Base-by-base conservation (phyloP, 2,888 invertebrate genomes). In the Cryptocephalus primarius region DNA sequence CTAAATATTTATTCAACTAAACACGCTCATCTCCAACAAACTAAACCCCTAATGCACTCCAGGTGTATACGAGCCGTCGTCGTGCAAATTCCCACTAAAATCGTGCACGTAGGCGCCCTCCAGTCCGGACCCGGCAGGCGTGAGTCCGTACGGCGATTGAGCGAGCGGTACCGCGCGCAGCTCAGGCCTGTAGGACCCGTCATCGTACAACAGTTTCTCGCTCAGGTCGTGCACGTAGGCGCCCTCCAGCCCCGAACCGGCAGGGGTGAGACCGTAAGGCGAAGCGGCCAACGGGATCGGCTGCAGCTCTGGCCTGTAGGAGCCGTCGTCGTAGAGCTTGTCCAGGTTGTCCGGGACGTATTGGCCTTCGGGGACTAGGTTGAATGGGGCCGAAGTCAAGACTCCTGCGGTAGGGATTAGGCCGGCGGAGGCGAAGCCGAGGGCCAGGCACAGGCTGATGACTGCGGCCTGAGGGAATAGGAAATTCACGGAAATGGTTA, bases 41-140 rank as follows among this genome's bases (percentile, higher is more conserved):
- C 40, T 45, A 45, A 47, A 34, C 52, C 52, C 56, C 40, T 55
- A 50, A 38, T 49, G 22, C n/a, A 47, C 50, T 49, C 46, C 57
- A 44, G 60, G 63, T 55, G 55, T 63, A 61, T 64, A 64, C 22
- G 62, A 62, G 32, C 62, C 64, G 46, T 64, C 64, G 47, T 64
- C 62, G 53, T 57, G 60, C 47, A 63, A 52, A 44, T 60, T 53
- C 43, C 63, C 64, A 45, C 47, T 59, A 43, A 56, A 49, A 46
- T 64, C 64, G 8, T 57, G 64, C n/a, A 60, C 55, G 50, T 62
- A 62, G 39, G 56, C 52, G 38, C 62, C 62, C 52, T 60, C 61
- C 8, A 58, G 43, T 43, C 60, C 62, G 40, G 60, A 61, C 39
- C 61, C 60, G 32, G 60, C 50, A 33, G 55, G 55, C 4, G 56